These are phyloP conservation scores for Cyclophora albipunctata DNA, from an alignment of 2,888 invertebrate species.

Conservation along the genomic window DNA sequence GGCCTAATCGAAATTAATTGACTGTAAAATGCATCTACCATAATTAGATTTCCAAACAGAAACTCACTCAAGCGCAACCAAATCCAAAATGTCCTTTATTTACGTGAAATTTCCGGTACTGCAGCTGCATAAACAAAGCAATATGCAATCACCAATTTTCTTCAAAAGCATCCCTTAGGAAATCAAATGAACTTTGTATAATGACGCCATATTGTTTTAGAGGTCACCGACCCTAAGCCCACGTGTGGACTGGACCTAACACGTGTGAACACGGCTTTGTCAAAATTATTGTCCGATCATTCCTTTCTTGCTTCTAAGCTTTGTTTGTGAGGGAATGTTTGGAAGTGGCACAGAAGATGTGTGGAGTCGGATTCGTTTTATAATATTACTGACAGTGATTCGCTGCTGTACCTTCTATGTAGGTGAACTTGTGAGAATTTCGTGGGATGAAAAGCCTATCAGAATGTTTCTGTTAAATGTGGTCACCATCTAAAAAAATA, in stretches of 20 bases:
- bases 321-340: constrained; percentile 47
- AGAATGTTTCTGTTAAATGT: too few relatives aligned
- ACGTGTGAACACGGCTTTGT: constrained; percentile 55
- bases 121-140: constrained; percentile 55
- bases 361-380: constrained; percentile 18
- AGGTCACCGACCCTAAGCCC: constrained; percentile 53
- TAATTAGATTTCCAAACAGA: too few relatives aligned
- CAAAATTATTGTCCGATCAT: constrained; percentile 48
- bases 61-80: too few relatives aligned
- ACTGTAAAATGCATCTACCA: too few relatives aligned
- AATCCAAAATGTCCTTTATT: constrained; percentile 2
- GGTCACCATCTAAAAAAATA: too few relatives aligned
- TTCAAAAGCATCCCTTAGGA: constrained; percentile 21
- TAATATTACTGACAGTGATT: too few relatives aligned
- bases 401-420: too few relatives aligned
- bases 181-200: constrained; percentile 22
- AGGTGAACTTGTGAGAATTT: too few relatives aligned
- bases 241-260: constrained; percentile 46
- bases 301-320: constrained; percentile 51
- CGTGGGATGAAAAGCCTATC: too few relatives aligned
- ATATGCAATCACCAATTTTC: constrained; percentile 11
- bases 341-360: constrained; percentile 18
- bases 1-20: too few relatives aligned
- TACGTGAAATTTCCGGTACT: constrained; percentile 32
- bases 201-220: constrained; percentile 53